phyloP scores from a whole-genome alignment of 1,140 invertebrate species.

The Lepeophtheirus salmonis region DNA sequence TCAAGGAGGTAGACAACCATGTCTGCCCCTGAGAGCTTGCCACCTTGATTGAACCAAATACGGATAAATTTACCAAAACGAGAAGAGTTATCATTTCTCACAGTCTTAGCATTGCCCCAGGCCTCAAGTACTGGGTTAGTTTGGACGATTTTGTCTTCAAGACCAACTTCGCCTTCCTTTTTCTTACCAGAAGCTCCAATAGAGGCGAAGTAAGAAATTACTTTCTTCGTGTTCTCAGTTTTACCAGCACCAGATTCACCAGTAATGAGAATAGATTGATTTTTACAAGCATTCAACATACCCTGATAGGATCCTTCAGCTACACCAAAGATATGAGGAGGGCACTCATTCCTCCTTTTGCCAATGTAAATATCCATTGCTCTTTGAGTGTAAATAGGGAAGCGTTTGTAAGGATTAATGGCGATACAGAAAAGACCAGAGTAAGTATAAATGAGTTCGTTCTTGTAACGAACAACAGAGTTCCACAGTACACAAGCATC shows the following conservation, averaged over 20 bases:
- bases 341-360: constrained; percentile 65
- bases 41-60: constrained; percentile 97
- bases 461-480: constrained; percentile 90
- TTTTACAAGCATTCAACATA: constrained; percentile 41
- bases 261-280: constrained; percentile 16
- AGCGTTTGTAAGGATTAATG: constrained; percentile 43
- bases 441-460: constrained; percentile 61
- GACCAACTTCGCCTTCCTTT: constrained; percentile 37
- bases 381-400: constrained; percentile 39
- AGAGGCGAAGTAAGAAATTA: constrained; percentile 93
- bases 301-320: constrained; percentile 48
- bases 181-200: constrained; percentile 70
- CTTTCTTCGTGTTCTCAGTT: constrained; percentile 99
- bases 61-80: constrained; percentile 99
- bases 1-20: constrained; percentile 99
- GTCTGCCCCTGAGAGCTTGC: constrained; percentile 98
- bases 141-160: constrained; percentile 96
- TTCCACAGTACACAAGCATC: constrained; percentile 76
- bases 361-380: constrained; percentile 95
- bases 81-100: constrained; percentile 98
- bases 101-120: constrained; percentile 98
- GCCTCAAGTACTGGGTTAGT: constrained; percentile 98
- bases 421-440: constrained; percentile 44
- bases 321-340: constrained; percentile 43
- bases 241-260: constrained; percentile 45